Conservation (phyloP, 2,797 vertebrate species). For the Neoniphon sammara region DNA sequence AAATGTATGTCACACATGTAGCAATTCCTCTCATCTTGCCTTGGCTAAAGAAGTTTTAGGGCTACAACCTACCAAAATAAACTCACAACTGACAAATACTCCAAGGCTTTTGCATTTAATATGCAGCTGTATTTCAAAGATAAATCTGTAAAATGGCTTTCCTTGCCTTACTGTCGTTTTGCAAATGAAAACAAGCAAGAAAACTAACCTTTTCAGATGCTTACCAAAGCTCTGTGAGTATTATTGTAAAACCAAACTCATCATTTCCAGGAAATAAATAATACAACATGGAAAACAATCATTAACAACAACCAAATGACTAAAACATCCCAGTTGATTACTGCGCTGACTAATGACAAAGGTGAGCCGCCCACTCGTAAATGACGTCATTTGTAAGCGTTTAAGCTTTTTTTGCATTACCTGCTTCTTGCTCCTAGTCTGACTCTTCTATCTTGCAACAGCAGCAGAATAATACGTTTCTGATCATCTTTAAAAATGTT, state of each 20-base stretch:
- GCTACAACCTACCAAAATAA: conserved; percentile 23
- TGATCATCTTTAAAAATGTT: no score
- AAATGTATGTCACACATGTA: conserved; percentile 35
- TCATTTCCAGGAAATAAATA: not conserved
- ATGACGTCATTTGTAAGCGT: no score
- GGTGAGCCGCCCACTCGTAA: no score
- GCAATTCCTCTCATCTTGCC: conserved; percentile 4
- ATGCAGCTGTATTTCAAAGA: not conserved
- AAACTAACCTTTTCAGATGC: not conserved
- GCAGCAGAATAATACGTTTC: no score
- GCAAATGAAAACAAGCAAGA: not conserved
- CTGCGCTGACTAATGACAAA: not conserved
- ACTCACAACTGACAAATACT: conserved; percentile 22
- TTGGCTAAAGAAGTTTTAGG: conserved; percentile 32
- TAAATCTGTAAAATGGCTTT: not conserved
- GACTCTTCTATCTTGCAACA: no score
- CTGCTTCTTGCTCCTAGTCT: no score
- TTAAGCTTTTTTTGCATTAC: no score
- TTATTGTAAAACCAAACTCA: not conserved
- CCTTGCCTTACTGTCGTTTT: not conserved
- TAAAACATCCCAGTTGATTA: not conserved
- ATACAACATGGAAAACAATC: not conserved
- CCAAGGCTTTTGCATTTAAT: not conserved
- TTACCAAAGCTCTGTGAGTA: not conserved
- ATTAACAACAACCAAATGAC: not conserved